Conservation (phyloP, 2,797 vertebrate genomes). For the Merluccius polli region DNA sequence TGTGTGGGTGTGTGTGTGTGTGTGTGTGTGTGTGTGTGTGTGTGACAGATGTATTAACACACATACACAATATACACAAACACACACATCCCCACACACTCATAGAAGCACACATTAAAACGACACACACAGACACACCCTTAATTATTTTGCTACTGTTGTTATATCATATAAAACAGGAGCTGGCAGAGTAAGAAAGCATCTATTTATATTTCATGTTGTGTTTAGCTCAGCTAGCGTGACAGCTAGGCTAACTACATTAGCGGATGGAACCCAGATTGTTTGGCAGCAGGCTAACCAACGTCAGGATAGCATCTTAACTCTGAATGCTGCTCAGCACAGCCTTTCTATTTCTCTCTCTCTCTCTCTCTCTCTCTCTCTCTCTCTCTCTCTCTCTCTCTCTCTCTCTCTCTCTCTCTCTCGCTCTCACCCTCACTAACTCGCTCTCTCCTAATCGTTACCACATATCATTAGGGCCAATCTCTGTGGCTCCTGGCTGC, state of each 20-base stretch:
- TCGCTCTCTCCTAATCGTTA: constrained; percentile 53
- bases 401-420: background rate
- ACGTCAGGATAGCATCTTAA: background rate
- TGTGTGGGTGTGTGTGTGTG: constrained; percentile 13
- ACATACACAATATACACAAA: background rate
- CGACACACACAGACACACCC: background rate
- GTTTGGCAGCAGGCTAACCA: background rate
- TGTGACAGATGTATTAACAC: constrained; percentile 5
- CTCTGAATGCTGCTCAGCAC: constrained; percentile 18
- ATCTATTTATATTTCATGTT: background rate
- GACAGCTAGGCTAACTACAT: constrained; percentile 1
- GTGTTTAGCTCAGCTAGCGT: constrained; percentile 1
- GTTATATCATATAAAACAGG: background rate
- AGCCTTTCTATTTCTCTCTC: no score
- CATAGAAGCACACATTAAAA: background rate
- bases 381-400: background rate
- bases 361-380: no score
- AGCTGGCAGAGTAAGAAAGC: background rate
- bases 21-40: background rate
- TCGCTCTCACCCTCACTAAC: background rate
- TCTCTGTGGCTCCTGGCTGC: constrained; percentile 61
- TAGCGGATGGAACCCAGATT: constrained; percentile 1
- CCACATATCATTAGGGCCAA: constrained; percentile 61
- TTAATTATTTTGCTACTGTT: background rate
- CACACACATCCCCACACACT: background rate